Percentiles rank a stretch among this genome's conserved stretches.
phyloP scores from a whole-genome alignment of 2,888 invertebrate genomes.

The Macrosiphum euphorbiae region DNA sequence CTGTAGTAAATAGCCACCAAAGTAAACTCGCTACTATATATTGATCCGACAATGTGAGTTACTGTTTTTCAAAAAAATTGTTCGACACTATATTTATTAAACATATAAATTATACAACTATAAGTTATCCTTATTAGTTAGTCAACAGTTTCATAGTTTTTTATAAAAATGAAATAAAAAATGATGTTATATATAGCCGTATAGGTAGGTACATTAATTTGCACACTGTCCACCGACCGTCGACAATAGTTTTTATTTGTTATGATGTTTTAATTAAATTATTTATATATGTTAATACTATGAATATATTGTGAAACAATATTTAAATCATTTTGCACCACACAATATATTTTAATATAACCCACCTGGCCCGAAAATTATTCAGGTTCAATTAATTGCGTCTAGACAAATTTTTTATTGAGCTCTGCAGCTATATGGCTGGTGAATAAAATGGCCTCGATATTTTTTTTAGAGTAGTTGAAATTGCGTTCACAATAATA shows the following conservation, averaged over 20 bases:
- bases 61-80: background rate
- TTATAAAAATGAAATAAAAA: background rate
- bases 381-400: background rate
- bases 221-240: background rate
- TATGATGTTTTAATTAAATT: background rate
- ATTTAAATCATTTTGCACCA: background rate
- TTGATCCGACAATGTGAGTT: background rate
- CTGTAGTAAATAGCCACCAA: background rate
- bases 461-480: background rate
- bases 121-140: background rate
- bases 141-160: background rate
- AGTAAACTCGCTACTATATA: background rate
- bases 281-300: background rate
- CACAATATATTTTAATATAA: background rate
- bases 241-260: background rate
- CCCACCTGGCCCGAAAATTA: background rate
- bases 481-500: background rate
- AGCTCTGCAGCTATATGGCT: background rate
- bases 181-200: background rate
- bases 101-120: background rate
- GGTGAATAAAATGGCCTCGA: background rate
- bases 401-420: background rate
- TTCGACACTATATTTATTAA: background rate
- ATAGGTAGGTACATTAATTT: background rate
- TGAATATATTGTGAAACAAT: background rate